Evolutionary conservation across 2,888 invertebrate genomes (phyloP).

Genomic region (Mythimna impura): DNA sequence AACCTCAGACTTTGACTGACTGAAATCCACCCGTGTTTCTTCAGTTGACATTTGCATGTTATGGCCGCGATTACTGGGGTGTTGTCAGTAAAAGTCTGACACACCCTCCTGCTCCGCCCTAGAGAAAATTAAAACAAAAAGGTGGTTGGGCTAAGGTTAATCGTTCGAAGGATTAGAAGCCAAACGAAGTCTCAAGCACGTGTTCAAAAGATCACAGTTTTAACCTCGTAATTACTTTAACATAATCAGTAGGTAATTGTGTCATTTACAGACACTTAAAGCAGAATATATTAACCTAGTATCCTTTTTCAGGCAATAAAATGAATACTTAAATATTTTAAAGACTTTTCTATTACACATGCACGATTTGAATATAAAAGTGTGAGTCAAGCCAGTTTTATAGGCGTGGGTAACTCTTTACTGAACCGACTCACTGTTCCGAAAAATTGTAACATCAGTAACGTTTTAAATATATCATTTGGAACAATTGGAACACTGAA

Average conservation of each 20-base stretch:
- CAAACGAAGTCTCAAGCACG: neutral
- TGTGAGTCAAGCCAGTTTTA: neutral
- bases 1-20: too few species aligned
- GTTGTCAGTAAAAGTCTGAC: too few species aligned
- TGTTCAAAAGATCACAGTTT: neutral
- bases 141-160: neutral
- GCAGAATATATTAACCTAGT: neutral
- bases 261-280: neutral
- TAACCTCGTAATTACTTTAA: constrained; percentile 17
- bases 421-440: too few species aligned
- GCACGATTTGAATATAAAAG: constrained; percentile 30
- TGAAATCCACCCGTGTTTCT: too few species aligned
- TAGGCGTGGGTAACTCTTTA: too few species aligned
- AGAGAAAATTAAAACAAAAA: too few species aligned
- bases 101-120: too few species aligned
- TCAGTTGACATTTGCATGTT: too few species aligned
- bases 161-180: neutral
- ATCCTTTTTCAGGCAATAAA: neutral
- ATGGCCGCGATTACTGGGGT: too few species aligned
- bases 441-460: too few species aligned
- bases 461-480: too few species aligned
- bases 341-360: constrained; percentile 3
- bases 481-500: too few species aligned
- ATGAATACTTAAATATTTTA: neutral
- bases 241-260: constrained; percentile 8